Evolutionary conservation across 2,888 invertebrate species (phyloP), one percentile per base, ranked within the genome.

Genomic region (Leucania comma): DNA sequence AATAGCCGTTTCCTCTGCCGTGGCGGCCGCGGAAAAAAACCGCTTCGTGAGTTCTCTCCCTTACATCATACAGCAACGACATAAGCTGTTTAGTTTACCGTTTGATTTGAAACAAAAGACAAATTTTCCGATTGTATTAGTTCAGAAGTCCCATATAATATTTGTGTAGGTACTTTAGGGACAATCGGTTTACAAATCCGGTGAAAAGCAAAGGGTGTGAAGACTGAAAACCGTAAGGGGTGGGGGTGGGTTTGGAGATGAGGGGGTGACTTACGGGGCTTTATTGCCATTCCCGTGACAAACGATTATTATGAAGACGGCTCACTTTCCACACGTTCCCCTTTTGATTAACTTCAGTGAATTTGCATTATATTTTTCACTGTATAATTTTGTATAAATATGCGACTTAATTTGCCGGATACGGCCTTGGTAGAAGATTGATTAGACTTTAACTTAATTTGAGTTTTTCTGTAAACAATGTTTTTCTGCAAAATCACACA

Each of bases 251-350:
- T 60, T 46, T 73, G 67, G 64, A 69, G 73, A 76, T 72, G 59
- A 46, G 73, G 59, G 77, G 80, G 78, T 72, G 73, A 79, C 77
- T 86, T 84, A 83, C 85, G 81, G 80, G 83, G 86, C 87, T 89
- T 90, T 89, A 90, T 90, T 89, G 90, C 90, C 87, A 85, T 86
- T 82, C 87, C 82, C 83, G 88, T 90, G 91, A 91, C 90, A 91
- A 91, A 89, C 89, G 89, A 89, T 89, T 90, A 87, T 89, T 89
- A 89, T 89, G 89, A 88, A 90, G 90, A 90, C 86, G 87, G 85
- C 89, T 89, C 87, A 88, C 87, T 90, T 89, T 87, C 87, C 88
- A 88, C 88, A 86, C 88, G 86, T 78, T 78, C 72, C 79, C 61
- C 85, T 83, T 85, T 82, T 86, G 86, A 86, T 85, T 86, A 86